A percentile compares a stretch with the other conserved stretches of the same genome.
Conservation (phyloP, 2,113 vertebrate species). For the Neolamprologus longior region DNA sequence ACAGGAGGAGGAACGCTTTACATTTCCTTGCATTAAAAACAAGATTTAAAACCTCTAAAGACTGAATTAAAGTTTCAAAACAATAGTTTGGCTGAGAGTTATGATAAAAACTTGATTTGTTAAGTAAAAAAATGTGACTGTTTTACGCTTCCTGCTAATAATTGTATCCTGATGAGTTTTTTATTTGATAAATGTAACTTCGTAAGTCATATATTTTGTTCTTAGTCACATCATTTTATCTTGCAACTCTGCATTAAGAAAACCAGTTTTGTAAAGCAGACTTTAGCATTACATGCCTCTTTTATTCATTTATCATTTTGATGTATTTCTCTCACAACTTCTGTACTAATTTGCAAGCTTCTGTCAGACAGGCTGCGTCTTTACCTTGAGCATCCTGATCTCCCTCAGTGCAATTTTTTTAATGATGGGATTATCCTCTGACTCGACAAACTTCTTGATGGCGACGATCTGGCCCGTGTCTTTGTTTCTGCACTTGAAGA, state of each 20-base stretch:
- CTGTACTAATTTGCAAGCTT: neutral
- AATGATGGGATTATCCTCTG: slow-evolving; percentile 91
- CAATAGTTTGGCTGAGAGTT: neutral
- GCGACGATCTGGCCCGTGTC: slow-evolving; percentile 90
- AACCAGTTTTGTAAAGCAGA: neutral
- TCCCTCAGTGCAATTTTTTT: slow-evolving; percentile 91
- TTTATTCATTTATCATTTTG: neutral
- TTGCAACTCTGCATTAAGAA: neutral
- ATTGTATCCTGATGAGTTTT: neutral
- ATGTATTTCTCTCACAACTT: neutral
- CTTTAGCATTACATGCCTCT: neutral
- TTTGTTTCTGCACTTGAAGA: slow-evolving; percentile 90
- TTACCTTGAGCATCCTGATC: slow-evolving; percentile 92
- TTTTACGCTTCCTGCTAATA: neutral
- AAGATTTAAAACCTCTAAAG: neutral
- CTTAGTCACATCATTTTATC: fast-evolving
- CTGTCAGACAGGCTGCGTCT: neutral
- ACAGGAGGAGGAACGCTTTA: neutral
- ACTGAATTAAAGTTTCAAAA: neutral
- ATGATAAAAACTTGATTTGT: neutral
- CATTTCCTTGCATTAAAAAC: neutral
- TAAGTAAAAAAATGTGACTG: neutral
- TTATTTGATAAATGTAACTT: neutral
- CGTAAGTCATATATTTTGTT: neutral
- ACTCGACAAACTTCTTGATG: slow-evolving; percentile 94